Base-by-base conservation (phyloP, 1,140 invertebrate species). In the Spodoptera frugiperda region DNA sequence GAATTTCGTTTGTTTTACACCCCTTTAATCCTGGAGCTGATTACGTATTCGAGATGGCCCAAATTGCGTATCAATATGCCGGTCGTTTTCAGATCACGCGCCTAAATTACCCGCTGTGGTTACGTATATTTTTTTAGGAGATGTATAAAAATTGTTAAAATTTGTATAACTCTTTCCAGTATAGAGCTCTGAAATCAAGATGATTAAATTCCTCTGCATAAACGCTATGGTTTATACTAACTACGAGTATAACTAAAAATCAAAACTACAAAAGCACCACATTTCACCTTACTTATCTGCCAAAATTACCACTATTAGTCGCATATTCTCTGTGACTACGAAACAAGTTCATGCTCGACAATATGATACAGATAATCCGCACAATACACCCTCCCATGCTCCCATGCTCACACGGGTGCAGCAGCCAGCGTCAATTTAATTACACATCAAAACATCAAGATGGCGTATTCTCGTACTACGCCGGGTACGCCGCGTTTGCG, bases 371-470 rank as follows among this genome's bases (percentile, higher is more conserved):
- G 61, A 65, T 65, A 65, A 65, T 65, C 61, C 61, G 3, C 39
- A 48, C 61, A 65, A 49, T 65, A 71, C 51, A 71, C 25, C 15
- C 14, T 19, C 12, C 55, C 71, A 46, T 59, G 39, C 14, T 19
- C 12, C 55, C 71, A 46, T 59, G 39, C 61, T 65, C 8, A 71
- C 53, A 12, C 33, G 44, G 59, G 33, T 73, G 71, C 71, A 73
- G 9, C 71, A 73, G 17, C 55, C 71, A 73, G 61, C 19, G 61
- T 73, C 71, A 59, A 73, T 73, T 73, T 73, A 73, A 73, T 73
- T 73, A 73, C 71, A 73, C 71, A 73, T 73, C 71, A 73, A 59
- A 73, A 73, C 71, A 73, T 65, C 71, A 73, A 73, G 71, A 73
- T 73, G 71, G 71, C 55, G 55, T 65, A 65, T 21, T 49, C 39